These are phyloP conservation scores for Ferrisia virgata DNA, from an alignment of 2,888 invertebrate species.

Conservation along the genomic window DNA sequence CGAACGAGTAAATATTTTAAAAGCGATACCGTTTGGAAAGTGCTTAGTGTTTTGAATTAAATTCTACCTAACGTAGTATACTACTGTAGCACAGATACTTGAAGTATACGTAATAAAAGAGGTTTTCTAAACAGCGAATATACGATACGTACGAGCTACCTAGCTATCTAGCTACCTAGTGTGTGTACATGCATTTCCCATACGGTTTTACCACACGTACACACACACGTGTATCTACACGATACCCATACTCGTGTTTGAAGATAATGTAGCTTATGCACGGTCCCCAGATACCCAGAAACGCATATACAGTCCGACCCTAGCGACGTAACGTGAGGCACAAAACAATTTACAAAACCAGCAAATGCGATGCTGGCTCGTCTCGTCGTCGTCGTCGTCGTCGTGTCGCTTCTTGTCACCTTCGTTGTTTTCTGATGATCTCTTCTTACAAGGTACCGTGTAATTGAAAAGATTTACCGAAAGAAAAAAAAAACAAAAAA, in stretches of 20 bases:
- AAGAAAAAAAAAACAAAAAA: no score
- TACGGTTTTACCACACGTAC: neutral
- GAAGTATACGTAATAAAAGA: neutral
- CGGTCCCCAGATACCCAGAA: neutral
- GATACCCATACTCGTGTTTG: no score
- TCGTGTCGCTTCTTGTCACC: neutral
- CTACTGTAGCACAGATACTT: no score
- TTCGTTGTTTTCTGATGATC: no score
- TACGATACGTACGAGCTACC: no score
- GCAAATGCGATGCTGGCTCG: no score
- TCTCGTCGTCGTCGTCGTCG: neutral
- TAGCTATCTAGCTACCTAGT: no score
- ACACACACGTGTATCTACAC: neutral
- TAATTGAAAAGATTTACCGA: neutral
- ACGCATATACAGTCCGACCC: neutral
- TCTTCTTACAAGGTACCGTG: neutral
- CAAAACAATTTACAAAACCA: neutral
- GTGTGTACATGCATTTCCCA: neutral
- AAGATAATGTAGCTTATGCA: neutral
- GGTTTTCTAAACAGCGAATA: neutral
- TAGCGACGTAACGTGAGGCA: neutral
- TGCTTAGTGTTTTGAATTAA: neutral
- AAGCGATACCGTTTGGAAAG: neutral
- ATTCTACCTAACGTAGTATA: no score
- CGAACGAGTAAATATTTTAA: neutral